Evolutionary conservation across 2,888 invertebrate species (phyloP).

Genomic region (Smittia sp.): DNA sequence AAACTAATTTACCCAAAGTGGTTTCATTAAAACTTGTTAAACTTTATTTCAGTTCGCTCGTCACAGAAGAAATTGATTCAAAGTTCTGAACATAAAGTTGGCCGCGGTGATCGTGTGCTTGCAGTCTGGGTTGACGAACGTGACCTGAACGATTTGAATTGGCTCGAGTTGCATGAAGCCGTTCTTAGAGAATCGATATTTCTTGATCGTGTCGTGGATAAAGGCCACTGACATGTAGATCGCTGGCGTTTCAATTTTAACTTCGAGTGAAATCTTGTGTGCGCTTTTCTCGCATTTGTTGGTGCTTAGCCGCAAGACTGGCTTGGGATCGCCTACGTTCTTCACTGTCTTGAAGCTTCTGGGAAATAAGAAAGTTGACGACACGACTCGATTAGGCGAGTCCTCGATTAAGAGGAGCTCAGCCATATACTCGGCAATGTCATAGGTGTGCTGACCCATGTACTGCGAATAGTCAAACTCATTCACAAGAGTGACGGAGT

Average conservation of each 20-base stretch:
- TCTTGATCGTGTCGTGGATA: constrained; percentile 45
- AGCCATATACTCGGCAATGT: constrained; percentile 42
- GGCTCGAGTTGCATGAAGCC: constrained; percentile 51
- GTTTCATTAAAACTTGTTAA: not conserved
- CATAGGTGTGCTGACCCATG: constrained; percentile 2
- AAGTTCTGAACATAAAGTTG: constrained; percentile 49
- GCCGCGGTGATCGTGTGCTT: constrained; percentile 44
- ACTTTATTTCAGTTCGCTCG: not conserved
- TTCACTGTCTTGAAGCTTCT: constrained; percentile 57
- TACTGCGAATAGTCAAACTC: constrained; percentile 47
- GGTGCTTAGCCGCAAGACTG: constrained; percentile 55
- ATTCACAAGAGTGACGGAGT: constrained; percentile 46
- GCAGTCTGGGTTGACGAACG: constrained; percentile 47
- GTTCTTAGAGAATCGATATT: constrained; percentile 50
- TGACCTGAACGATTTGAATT: constrained; percentile 48
- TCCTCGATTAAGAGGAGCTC: constrained; percentile 57
- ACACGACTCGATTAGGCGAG: constrained; percentile 53
- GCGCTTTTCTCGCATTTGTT: constrained; percentile 44
- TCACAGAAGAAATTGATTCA: constrained; percentile 48
- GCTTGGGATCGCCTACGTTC: constrained; percentile 57
- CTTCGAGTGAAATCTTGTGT: constrained; percentile 48
- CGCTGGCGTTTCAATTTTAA: constrained; percentile 49
- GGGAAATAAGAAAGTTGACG: constrained; percentile 69
- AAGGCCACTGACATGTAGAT: constrained; percentile 52
- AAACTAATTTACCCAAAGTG: no score